These are phyloP conservation scores for Marmota monax DNA, from an alignment of 2,113 vertebrate genomes.

Conservation along the genomic window DNA sequence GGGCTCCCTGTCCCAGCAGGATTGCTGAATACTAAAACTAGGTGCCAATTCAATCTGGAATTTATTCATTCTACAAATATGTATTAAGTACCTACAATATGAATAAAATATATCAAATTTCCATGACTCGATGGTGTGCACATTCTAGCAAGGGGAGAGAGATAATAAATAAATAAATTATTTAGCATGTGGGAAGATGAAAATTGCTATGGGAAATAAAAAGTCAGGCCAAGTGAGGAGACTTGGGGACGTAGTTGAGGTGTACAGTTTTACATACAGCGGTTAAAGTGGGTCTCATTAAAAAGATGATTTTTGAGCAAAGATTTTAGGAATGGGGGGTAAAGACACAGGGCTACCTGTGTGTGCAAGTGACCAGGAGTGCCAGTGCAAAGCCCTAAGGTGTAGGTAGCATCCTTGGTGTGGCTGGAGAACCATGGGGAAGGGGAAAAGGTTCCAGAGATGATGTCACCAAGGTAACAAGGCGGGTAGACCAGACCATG, in stretches of 20 bases:
- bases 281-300: background rate
- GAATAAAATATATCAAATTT: conserved; percentile 47
- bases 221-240: background rate
- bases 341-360: background rate
- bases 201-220: conserved; percentile 12
- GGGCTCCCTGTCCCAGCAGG: background rate
- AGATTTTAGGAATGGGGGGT: background rate
- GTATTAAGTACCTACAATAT: background rate
- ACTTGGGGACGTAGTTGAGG: background rate
- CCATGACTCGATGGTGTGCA: background rate
- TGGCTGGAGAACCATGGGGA: background rate
- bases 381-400: no score
- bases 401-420: background rate
- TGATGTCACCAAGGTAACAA: background rate
- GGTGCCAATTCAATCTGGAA: background rate
- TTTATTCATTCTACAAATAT: background rate
- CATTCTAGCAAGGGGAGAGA: background rate
- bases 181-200: background rate
- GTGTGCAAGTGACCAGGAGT: background rate
- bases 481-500: background rate
- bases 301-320: background rate
- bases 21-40: background rate
- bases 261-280: background rate
- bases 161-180: conserved; percentile 5
- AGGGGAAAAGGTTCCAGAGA: background rate